Percentiles rank a stretch among this genome's conserved stretches.
Conservation (phyloP, 2,797 vertebrate species). For the Anas flavirostris region DNA sequence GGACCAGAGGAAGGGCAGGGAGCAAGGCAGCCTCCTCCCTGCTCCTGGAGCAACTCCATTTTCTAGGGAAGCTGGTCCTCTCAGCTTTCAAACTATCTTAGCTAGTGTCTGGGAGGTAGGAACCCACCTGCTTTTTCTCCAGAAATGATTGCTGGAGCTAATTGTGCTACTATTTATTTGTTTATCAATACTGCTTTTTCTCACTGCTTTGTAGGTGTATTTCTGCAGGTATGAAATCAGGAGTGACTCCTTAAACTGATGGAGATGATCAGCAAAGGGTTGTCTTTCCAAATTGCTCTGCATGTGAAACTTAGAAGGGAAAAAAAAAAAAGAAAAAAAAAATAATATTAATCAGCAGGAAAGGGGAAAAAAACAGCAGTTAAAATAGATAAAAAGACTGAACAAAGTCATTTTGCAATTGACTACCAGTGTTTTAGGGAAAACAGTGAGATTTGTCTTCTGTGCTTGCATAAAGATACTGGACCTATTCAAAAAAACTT, state of each 20-base stretch:
- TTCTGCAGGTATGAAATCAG: conserved; percentile 45
- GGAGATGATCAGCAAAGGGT: background rate
- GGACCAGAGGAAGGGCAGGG: background rate
- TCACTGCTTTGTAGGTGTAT: background rate
- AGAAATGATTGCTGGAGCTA: background rate
- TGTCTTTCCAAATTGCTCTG: background rate
- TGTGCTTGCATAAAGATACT: background rate
- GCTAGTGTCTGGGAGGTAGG: background rate
- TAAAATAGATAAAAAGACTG: too few species aligned
- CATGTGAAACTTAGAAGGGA: background rate
- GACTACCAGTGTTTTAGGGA: background rate
- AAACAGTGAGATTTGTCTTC: background rate
- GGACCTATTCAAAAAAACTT: background rate
- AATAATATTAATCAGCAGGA: too few species aligned
- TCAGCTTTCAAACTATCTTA: background rate
- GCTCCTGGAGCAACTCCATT: background rate
- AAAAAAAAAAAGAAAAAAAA: too few species aligned
- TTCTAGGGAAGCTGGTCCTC: background rate
- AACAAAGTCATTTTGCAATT: background rate
- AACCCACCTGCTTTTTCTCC: background rate
- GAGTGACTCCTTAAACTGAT: background rate
- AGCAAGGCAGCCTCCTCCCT: background rate
- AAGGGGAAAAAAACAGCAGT: too few species aligned
- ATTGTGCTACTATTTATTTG: background rate
- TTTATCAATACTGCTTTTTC: background rate